A percentile compares a stretch with the other conserved stretches of the same genome.
Conservation (phyloP, 2,888 invertebrate species). For the Phyllotreta cruciferae region DNA sequence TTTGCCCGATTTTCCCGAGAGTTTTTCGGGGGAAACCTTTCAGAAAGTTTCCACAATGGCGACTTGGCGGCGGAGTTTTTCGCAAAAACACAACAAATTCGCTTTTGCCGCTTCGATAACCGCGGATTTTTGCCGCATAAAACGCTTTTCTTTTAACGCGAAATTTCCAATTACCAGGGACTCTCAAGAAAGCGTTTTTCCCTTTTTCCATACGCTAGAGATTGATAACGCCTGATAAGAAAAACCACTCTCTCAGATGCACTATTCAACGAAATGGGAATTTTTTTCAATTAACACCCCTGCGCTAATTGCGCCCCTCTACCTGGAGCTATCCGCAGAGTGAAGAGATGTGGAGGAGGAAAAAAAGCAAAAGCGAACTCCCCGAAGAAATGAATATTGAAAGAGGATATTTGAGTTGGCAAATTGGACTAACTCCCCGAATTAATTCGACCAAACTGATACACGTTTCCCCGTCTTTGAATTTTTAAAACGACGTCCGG, state of each 20-base stretch:
- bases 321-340: too few relatives aligned
- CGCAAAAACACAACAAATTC: constrained; percentile 33
- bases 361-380: constrained; percentile 5
- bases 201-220: too few relatives aligned
- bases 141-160: not conserved
- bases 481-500: constrained; percentile 23
- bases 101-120: constrained; percentile 32
- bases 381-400: constrained; percentile 28
- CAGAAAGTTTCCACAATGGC: constrained; percentile 39
- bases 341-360: too few relatives aligned
- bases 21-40: constrained; percentile 44
- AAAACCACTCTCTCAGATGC: too few relatives aligned
- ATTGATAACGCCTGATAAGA: too few relatives aligned
- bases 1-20: not conserved
- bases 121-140: constrained; percentile 25
- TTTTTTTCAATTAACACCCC: too few relatives aligned
- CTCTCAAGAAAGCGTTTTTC: too few relatives aligned
- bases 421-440: constrained; percentile 26
- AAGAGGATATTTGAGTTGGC: constrained; percentile 27
- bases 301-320: too few relatives aligned
- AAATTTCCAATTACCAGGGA: too few relatives aligned
- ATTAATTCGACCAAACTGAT: constrained; percentile 29
- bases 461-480: constrained; percentile 17
- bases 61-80: constrained; percentile 22
- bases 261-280: too few relatives aligned